Base-by-base conservation (phyloP, 2,797 vertebrate species). In the Smutsia gigantea region DNA sequence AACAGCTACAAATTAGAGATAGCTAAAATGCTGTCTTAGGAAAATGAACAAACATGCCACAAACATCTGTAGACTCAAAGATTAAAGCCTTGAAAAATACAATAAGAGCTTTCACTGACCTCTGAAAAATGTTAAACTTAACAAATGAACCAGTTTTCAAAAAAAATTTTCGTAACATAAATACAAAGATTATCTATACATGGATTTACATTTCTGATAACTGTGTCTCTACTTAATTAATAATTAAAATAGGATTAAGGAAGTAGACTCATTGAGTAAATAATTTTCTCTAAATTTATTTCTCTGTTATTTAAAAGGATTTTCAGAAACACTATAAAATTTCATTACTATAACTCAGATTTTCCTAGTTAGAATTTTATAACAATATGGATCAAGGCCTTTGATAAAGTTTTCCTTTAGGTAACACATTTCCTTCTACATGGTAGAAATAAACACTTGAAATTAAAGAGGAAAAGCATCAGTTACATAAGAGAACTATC, bases 291-390 rank as follows among this genome's bases (percentile, higher is more conserved):
- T 90, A 90, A 74, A 51, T 31, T 64, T 86, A 72, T 46, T 93
- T 61, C 46, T 86, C n/a, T 87, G 13, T n/a, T 93, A 72, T 87
- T 85, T 95, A 90, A 78, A 69, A 96, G 14, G 1, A 37, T 78
- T 89, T 94, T 82, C 2, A 61, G 64, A 96, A 96, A 61, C 63
- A 10, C 9, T 81, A 4, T 75, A 87, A 96, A 90, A 55, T 64
- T 34, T 88, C 57, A 77, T 90, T 49, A 93, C 15, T 92, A 8
- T 18, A 94, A 93, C 71, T 79, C 18, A 93, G 51, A 95, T 64
- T 97, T 57, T 85, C 84, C n/a, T 63, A 90, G 4, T 94, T 87
- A 93, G 13, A 94, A 94, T 93, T 90, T 86, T 84, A 34, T 53
- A 87, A 81, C 79, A 92, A 79, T 75, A 68, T 63, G 8, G 34